These are phyloP conservation scores for Poliocrania exsul DNA, from an alignment of 2,797 vertebrate species.

Conservation along the genomic window DNA sequence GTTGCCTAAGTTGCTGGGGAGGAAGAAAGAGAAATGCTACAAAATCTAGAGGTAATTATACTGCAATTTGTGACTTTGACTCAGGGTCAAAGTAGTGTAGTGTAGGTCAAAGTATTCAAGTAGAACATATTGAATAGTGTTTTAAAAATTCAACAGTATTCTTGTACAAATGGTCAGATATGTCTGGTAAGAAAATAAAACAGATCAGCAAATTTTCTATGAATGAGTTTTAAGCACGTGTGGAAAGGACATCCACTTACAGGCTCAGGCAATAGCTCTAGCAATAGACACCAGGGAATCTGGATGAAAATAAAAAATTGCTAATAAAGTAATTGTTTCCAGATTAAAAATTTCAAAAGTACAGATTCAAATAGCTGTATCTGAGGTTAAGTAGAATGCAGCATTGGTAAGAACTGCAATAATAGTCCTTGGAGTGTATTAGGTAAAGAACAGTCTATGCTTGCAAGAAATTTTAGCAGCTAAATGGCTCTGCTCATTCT, in stretches of 20 bases:
- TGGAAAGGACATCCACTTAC: background rate
- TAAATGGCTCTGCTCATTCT: conserved; percentile 16
- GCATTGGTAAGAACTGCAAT: background rate
- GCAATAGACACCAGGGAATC: background rate
- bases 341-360: background rate
- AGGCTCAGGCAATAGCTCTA: background rate
- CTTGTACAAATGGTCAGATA: background rate
- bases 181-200: background rate
- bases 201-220: background rate
- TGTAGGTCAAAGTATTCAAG: background rate
- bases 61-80: background rate
- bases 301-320: background rate
- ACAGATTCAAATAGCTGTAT: background rate
- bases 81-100: background rate
- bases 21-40: background rate
- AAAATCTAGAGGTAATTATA: background rate
- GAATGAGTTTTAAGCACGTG: background rate
- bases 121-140: background rate
- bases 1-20: background rate
- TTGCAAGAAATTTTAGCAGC: conserved; percentile 27
- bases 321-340: background rate
- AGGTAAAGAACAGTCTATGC: background rate
- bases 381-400: background rate
- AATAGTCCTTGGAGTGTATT: conserved; percentile 21
- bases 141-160: background rate